Percentiles rank a stretch among this genome's conserved stretches.
These are phyloP conservation scores for Phocides pigmalion DNA, from an alignment of 1,140 invertebrate species.

Conservation along the genomic window DNA sequence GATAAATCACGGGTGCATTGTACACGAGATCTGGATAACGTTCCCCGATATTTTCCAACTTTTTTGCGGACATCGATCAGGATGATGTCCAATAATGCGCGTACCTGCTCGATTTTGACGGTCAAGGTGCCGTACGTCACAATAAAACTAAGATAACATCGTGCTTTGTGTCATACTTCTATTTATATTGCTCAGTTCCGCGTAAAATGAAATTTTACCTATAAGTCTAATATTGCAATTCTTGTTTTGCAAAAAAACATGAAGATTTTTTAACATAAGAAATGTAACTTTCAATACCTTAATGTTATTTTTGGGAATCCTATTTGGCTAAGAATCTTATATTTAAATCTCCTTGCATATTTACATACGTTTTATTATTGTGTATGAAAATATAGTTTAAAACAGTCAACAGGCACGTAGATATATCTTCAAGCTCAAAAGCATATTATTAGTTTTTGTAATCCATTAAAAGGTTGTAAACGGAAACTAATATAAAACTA, in stretches of 20 bases:
- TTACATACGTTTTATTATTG: too few species aligned
- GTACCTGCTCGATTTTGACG: conserved; percentile 77
- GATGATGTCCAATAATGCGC: conserved; percentile 62
- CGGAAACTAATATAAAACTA: conserved; percentile 44
- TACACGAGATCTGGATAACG: conserved; percentile 58
- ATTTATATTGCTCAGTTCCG: conserved; percentile 66
- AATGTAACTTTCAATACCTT: not conserved
- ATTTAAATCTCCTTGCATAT: too few species aligned
- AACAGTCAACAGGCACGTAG: not conserved
- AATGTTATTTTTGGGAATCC: not conserved
- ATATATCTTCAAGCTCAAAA: too few species aligned
- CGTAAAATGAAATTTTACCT: conserved; percentile 50
- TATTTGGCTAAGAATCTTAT: too few species aligned
- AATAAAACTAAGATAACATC: conserved; percentile 74
- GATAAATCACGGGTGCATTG: conserved; percentile 77
- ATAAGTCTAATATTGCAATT: not conserved
- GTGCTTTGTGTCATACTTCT: conserved; percentile 21
- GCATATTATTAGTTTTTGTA: not conserved
- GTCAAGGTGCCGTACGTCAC: conserved; percentile 76
- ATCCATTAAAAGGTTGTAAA: conserved; percentile 13
- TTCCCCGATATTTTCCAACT: conserved; percentile 61
- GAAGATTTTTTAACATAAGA: not conserved
- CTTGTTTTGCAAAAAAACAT: not conserved
- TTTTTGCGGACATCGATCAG: conserved; percentile 69
- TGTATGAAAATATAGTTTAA: not conserved